These are phyloP conservation scores for Bujurquina vittata DNA, from an alignment of 2,113 vertebrate species.

Conservation along the genomic window DNA sequence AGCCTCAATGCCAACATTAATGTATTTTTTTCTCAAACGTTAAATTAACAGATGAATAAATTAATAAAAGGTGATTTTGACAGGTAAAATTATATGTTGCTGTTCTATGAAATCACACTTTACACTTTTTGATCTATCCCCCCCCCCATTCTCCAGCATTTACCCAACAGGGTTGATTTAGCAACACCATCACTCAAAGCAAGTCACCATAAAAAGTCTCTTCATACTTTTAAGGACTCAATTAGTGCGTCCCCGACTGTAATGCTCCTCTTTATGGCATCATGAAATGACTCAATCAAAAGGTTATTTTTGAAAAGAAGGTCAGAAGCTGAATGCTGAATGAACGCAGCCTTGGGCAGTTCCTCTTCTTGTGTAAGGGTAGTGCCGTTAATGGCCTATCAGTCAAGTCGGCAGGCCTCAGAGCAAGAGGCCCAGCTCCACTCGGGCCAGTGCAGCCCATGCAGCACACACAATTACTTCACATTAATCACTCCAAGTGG, in stretches of 20 bases:
- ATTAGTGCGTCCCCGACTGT: conserved; percentile 36
- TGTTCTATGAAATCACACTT: accelerated
- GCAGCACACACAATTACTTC: conserved; percentile 65
- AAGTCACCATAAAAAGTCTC: conserved; percentile 2
- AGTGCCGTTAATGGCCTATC: conserved; percentile 64
- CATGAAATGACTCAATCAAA: conserved; percentile 56
- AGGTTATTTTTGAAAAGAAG: conserved; percentile 71
- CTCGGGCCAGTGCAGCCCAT: conserved; percentile 13
- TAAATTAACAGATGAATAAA: neutral
- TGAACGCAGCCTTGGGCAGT: conserved; percentile 53
- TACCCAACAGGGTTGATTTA: neutral
- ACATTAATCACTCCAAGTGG: conserved; percentile 63
- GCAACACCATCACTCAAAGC: neutral
- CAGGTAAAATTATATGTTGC: accelerated
- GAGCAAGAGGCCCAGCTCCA: conserved; percentile 53
- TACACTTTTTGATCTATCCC: neutral
- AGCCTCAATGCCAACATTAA: accelerated
- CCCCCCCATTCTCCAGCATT: neutral
- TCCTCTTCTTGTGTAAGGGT: conserved; percentile 42
- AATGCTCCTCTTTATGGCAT: conserved; percentile 30
- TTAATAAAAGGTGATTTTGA: neutral
- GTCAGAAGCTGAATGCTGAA: conserved; percentile 55
- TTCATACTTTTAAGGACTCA: conserved; percentile 23
- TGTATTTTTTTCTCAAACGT: neutral
- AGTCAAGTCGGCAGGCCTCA: conserved; percentile 56